Evolutionary conservation across 2,797 vertebrate species (phyloP).

Genomic region (Kryptopterus vitreolus): DNA sequence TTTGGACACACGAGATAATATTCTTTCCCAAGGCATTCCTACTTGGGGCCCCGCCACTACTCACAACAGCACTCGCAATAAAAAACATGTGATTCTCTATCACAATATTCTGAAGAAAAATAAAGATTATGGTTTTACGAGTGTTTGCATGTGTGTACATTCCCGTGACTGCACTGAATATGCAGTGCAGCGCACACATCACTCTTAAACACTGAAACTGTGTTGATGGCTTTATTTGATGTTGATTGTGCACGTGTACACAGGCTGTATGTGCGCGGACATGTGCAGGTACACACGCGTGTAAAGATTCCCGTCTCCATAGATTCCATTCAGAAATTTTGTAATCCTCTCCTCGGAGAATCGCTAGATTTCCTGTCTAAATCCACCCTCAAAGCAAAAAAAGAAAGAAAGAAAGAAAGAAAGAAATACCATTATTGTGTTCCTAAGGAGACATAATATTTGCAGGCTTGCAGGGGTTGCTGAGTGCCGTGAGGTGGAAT

Average conservation of each 20-base stretch:
- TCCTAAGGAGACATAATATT: slow-evolving; percentile 79
- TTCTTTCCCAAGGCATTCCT: slow-evolving; percentile 18
- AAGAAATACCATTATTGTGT: slow-evolving; percentile 74
- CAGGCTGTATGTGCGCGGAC: neutral
- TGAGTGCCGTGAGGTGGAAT: slow-evolving; percentile 63
- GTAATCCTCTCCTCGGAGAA: slow-evolving; percentile 65
- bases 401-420: slow-evolving; percentile 64
- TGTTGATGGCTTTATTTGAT: neutral
- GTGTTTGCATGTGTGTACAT: neutral
- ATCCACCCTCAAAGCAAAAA: slow-evolving; percentile 51
- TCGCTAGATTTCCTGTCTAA: slow-evolving; percentile 60
- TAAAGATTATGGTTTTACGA: neutral
- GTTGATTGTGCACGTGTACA: neutral
- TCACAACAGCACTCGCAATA: slow-evolving; percentile 8
- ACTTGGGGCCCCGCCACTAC: slow-evolving; percentile 5
- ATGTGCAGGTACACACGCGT: neutral
- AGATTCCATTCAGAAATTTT: slow-evolving; percentile 67
- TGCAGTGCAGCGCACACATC: neutral
- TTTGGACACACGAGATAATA: slow-evolving; percentile 10
- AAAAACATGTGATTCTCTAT: slow-evolving; percentile 32
- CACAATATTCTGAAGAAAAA: slow-evolving; percentile 26
- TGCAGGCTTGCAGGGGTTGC: slow-evolving; percentile 67
- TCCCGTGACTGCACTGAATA: neutral
- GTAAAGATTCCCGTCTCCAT: slow-evolving; percentile 50
- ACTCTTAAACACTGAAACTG: neutral